Evolutionary conservation across 2,113 vertebrate genomes (phyloP), one percentile per base, ranked within the genome.

Genomic region (Hirundichthys speculiger): DNA sequence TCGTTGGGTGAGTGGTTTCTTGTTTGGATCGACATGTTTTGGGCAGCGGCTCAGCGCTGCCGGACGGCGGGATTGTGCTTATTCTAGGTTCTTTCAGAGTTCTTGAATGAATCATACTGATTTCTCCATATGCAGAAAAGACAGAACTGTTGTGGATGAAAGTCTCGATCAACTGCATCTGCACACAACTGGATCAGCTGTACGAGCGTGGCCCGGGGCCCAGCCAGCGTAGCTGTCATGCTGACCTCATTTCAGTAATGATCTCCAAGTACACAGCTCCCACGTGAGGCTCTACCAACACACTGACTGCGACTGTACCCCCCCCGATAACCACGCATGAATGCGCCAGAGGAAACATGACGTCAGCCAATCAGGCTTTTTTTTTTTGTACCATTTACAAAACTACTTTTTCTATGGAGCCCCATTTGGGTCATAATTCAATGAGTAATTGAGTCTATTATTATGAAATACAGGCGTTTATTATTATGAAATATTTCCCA

Each of bases 211-310:
- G 76, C 87, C 84, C 54, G 68, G 69, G 83, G 79, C 83, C 52
- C 46, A 69, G 76, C 57, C 62, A 76, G 48, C 72, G 69, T 61
- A 59, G 79, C 84, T 80, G 64, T 69, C 71, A 84, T 56, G 72
- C 73, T 88, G 89, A 60, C 84, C 86, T 88, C 82, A 88, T 88
- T 89, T 82, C 82, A 81, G 67, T 89, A 90, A 90, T 84, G 85
- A 89, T 84, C 84, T 86, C 75, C 63, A 75, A 75, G 75, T 60
- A 62, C 82, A 84, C 73, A 63, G 71, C 61, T 82, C 56, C 78
- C 79, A 83, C 60, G 56, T 88, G 82, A 85, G 75, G 55, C 52
- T 43, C 72, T 55, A 47, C 45, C 80, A 70, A 61, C 64, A 73
- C 69, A 56, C 48, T 68, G 49, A 66, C 59, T 77, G 59, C 52